Base-by-base conservation (phyloP, 2,113 vertebrate species). In the Eira barbara region DNA sequence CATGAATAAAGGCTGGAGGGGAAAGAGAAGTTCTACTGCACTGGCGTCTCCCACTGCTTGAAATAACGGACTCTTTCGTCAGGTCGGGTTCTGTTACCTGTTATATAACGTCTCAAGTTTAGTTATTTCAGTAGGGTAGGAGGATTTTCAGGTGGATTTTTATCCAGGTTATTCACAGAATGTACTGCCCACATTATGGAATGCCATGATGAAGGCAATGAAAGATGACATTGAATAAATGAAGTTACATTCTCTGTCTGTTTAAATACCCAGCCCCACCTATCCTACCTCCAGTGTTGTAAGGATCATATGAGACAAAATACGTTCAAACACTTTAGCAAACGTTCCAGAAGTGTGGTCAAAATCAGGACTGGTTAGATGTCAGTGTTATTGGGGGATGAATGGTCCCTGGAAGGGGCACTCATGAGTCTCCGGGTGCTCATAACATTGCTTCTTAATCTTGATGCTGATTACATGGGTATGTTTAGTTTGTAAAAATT, bases 31-130 rank as follows among this genome's bases (percentile, higher is more conserved):
- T 93, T 88, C 25, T 18, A 39, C 47, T 61, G 45, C 23, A 88
- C 96, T 69, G 65, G 89, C 91, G 55, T 84, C 97, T 97, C 80
- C 94, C 25, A 87, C 47, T 97, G 96, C 91, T 97, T 15, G 0
- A 83, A 97, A 93, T 27, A 95, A 84, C 76, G 97, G 91, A 59
- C 79, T 11, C 3, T 91, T 90, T 89, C 96, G 29, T 78, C 76
- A 31, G 34, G 71, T 67, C 59, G 6, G 47, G 52, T 69, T 94
- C 95, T 97, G 91, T 91, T 96, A 78, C 69, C 63, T 89, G 67
- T 59, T 94, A 42, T 14, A 65, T 87, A 93, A 96, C 4, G 1
- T 95, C 63, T 97, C 91, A 78, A 92, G 52, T 87, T 93, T 81
- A 93, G 84, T 82, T 91, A 89, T 74, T 96, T 91, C 57, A 73